A percentile compares a stretch with the other conserved stretches of the same genome.
These are phyloP conservation scores for Himalopsyche phryganea DNA, from an alignment of 1,140 invertebrate genomes.

Conservation along the genomic window DNA sequence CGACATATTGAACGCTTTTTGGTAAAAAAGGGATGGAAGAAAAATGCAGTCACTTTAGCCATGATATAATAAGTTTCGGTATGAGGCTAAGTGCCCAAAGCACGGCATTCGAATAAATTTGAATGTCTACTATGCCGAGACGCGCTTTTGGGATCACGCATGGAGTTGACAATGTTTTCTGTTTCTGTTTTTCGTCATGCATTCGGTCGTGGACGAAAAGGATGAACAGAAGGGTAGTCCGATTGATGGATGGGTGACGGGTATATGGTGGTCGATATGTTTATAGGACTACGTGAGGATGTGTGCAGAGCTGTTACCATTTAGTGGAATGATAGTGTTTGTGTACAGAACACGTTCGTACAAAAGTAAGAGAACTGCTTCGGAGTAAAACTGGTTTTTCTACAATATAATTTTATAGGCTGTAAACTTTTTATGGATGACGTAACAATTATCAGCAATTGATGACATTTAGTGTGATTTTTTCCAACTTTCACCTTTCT, in stretches of 20 bases:
- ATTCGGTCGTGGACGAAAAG: not conserved
- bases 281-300: constrained; percentile 22
- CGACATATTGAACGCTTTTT: too few relatives aligned
- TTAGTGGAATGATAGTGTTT: constrained; percentile 31
- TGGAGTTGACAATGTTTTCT: not conserved
- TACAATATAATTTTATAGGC: too few relatives aligned
- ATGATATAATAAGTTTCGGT: constrained; percentile 20
- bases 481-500: too few relatives aligned
- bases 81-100: constrained; percentile 13
- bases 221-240: not conserved
- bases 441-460: too few relatives aligned
- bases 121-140: constrained; percentile 23
- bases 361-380: constrained; percentile 20
- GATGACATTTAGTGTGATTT: too few relatives aligned
- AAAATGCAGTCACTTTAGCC: not conserved
- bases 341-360: constrained; percentile 23
- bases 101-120: constrained; percentile 30
- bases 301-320: constrained; percentile 27
- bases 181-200: constrained; percentile 7
- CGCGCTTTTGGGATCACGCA: not conserved
- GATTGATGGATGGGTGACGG: constrained; percentile 9
- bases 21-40: not conserved
- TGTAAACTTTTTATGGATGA: too few relatives aligned
- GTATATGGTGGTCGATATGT: constrained; percentile 2
- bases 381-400: constrained; percentile 12